Base-by-base conservation (phyloP, 2,888 invertebrate species). In the Periphyllus acericola region DNA sequence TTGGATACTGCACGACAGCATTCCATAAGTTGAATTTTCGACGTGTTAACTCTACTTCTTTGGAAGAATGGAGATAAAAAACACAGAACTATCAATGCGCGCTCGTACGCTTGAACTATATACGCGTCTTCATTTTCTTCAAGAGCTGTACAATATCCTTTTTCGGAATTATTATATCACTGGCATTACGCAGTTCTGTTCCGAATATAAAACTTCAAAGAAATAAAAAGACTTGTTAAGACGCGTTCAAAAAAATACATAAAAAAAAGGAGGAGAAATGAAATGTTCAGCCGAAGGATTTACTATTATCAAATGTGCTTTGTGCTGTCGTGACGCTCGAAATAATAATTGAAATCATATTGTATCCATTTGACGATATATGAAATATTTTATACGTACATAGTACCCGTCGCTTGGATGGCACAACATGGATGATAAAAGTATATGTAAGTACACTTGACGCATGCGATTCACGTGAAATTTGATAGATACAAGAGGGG, bases 121-220 rank as follows among this genome's bases (percentile, higher is more conserved):
- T 14, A 79, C 36, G 8, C 34, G 55, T 66, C 34, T 6, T 60
- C 60, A n/a, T 80, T 36, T 60, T n/a, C 25, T 25, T n/a, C 68
- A 14, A 8, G 29, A 4, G 14, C 55, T 52, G 9, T 29, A 3
- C 60, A 68, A 80, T 40, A 36, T 80, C 40, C 36, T 34, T n/a
- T 72, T 83, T 72, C 17, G 55, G 52, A 55, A 72, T 72, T 72
- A 83, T 83, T 72, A 72, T 72, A 72, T 83, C 52, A 83, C n/a
- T 72, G 34, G 72, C 34, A 72, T 83, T 83, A 72, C 52, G 72
- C 52, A 11, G 72, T 72, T 55, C 34, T n/a, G 52, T 25, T 52
- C 19, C 72, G 72, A 83, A 34, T 34, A 52, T n/a, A 72, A 52
- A 34, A n/a, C 52, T 72, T 72, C 66, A 76, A 84, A 66, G 75